Evolutionary conservation across 2,113 vertebrate genomes (phyloP).

Genomic region (Gorsachius goisagi): DNA sequence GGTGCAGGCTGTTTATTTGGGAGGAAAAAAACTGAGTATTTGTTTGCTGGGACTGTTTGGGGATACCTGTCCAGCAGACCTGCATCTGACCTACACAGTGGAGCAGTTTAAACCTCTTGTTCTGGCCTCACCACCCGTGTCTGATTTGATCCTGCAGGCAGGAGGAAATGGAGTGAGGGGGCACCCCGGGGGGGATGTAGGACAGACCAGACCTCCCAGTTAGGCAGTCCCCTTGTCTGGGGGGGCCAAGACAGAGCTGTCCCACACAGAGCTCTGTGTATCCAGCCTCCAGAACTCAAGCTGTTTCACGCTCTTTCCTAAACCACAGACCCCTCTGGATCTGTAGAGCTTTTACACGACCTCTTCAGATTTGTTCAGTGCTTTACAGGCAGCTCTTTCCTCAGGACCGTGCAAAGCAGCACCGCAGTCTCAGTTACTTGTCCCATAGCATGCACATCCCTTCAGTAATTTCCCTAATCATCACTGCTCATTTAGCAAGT

Average conservation of each 20-base stretch:
- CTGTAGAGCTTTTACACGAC: neutral
- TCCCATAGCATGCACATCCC: neutral
- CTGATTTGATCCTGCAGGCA: neutral
- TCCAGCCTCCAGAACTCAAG: neutral
- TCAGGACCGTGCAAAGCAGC: neutral
- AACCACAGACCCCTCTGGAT: neutral
- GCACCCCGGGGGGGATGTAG: neutral
- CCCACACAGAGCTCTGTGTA: neutral
- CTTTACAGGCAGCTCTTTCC: no score
- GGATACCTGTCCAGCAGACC: neutral
- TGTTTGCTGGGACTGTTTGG: neutral
- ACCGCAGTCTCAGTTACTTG: neutral
- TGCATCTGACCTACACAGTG: neutral
- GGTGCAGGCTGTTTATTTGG: neutral
- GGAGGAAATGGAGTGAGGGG: no score
- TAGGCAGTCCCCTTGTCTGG: neutral
- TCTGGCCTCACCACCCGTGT: neutral
- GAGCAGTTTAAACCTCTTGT: neutral
- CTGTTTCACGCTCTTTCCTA: neutral
- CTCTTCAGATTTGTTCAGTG: neutral
- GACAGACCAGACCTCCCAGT: neutral
- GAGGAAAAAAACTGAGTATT: neutral
- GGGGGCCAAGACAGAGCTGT: no score
- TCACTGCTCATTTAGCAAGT: neutral
- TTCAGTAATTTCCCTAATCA: neutral